phyloP scores from a whole-genome alignment of 2,888 invertebrate species.

The Sepioteuthis lessoniana region DNA sequence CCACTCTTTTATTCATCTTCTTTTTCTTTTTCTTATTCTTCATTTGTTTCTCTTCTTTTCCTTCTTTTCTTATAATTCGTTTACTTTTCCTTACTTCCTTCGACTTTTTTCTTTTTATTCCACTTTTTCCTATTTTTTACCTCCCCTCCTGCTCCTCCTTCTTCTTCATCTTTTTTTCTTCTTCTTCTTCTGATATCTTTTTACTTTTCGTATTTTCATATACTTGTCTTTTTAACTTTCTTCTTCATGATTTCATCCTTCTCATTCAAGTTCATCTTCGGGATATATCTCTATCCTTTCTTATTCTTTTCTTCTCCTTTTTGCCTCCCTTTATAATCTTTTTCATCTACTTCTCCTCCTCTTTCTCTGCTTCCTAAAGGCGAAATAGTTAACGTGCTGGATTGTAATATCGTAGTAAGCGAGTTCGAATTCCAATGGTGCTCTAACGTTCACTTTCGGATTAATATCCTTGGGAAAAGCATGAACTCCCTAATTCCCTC shows the following conservation, averaged over 20 bases:
- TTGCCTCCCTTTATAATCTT: not conserved
- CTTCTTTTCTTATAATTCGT: not conserved
- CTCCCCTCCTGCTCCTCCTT: constrained; percentile 25
- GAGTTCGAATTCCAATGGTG: no score
- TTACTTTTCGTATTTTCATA: not conserved
- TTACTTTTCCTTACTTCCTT: not conserved
- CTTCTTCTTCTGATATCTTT: no score
- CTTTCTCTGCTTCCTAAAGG: rapidly evolving
- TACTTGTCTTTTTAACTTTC: not conserved
- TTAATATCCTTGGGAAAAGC: no score
- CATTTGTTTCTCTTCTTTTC: not conserved
- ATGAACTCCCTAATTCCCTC: no score
- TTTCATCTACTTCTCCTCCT: not conserved
- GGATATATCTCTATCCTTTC: not conserved
- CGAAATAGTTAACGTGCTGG: no score
- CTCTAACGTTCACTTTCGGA: no score
- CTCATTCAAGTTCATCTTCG: not conserved
- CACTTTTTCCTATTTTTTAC: constrained; percentile 47
- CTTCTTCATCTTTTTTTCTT: not conserved
- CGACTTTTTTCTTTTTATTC: constrained; percentile 44
- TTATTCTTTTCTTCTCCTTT: not conserved
- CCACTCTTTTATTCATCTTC: not conserved
- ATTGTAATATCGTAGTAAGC: no score
- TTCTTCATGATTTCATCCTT: not conserved
- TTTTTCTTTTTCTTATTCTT: not conserved